Percentiles rank a stretch among this genome's conserved stretches.
phyloP scores from a whole-genome alignment of 2,113 vertebrate species.

The Phycodurus eques region DNA sequence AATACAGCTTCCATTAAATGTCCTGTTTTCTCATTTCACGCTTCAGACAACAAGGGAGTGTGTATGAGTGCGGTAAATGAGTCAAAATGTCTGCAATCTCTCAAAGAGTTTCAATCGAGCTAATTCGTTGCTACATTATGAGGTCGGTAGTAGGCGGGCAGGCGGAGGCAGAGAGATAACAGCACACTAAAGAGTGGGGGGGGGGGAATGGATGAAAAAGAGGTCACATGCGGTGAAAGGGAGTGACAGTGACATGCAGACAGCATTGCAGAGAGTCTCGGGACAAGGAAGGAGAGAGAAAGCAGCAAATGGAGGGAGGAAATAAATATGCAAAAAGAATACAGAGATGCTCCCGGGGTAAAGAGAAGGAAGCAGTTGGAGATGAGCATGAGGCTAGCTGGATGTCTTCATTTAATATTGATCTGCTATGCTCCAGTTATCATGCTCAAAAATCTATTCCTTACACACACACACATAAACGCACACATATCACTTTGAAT shows the following conservation, averaged over 20 bases:
- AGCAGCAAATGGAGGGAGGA: conserved; percentile 10
- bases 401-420: conserved; percentile 58
- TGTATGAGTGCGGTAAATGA: conserved; percentile 2
- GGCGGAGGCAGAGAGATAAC: conserved; percentile 11
- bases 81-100: conserved; percentile 24
- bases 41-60: conserved; percentile 1
- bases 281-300: conserved; percentile 6
- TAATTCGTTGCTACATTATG: conserved; percentile 44
- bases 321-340: conserved; percentile 31
- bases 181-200: neutral
- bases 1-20: neutral
- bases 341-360: conserved; percentile 16
- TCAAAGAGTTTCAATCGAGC: conserved; percentile 30
- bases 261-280: conserved; percentile 10
- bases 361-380: conserved; percentile 23
- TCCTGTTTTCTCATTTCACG: conserved; percentile 4
- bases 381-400: conserved; percentile 31
- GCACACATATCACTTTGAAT: neutral
- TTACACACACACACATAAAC: conserved; percentile 3
- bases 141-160: conserved; percentile 17
- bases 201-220: conserved; percentile 15
- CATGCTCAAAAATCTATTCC: conserved; percentile 22
- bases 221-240: neutral
- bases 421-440: conserved; percentile 49
- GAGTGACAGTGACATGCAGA: conserved; percentile 1